These are phyloP conservation scores for Eupithecia vulgata DNA, from an alignment of 2,888 invertebrate species.

Conservation along the genomic window DNA sequence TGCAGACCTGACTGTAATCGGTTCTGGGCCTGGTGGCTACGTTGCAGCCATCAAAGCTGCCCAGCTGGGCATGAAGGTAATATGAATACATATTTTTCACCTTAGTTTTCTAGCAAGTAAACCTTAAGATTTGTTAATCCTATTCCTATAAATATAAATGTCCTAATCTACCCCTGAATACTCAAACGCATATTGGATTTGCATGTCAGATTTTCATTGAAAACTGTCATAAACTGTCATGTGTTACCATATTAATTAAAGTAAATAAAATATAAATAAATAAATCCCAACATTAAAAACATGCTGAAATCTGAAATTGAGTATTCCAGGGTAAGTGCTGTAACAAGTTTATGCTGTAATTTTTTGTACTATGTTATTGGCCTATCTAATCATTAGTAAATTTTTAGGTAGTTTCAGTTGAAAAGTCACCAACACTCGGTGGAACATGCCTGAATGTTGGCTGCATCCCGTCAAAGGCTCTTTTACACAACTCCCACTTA, in stretches of 20 bases:
- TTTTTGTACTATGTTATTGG: neutral
- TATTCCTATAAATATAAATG: neutral
- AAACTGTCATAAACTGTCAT: no score
- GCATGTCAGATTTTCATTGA: no score
- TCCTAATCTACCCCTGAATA: no score
- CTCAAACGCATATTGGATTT: no score
- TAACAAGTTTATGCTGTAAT: neutral
- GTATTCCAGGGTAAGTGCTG: no score
- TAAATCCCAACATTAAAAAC: no score
- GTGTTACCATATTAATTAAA: no score
- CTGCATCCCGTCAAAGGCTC: constrained; percentile 99
- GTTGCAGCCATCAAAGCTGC: constrained; percentile 99
- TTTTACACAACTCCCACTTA: constrained; percentile 97
- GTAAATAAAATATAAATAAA: no score
- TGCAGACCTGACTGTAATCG: constrained; percentile 98
- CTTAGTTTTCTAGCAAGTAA: neutral
- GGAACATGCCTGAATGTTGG: constrained; percentile 99
- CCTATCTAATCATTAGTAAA: neutral
- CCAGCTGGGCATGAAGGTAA: constrained; percentile 97
- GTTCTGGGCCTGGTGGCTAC: constrained; percentile 99
- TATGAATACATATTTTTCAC: neutral
- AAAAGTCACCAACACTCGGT: constrained; percentile 96
- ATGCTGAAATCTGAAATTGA: no score
- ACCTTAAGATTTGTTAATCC: neutral
- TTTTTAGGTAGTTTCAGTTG: constrained; percentile 94